Evolutionary conservation across 2,888 invertebrate species (phyloP), one percentile per base, ranked within the genome.

Genomic region (Lordiphosa fenestrarum): DNA sequence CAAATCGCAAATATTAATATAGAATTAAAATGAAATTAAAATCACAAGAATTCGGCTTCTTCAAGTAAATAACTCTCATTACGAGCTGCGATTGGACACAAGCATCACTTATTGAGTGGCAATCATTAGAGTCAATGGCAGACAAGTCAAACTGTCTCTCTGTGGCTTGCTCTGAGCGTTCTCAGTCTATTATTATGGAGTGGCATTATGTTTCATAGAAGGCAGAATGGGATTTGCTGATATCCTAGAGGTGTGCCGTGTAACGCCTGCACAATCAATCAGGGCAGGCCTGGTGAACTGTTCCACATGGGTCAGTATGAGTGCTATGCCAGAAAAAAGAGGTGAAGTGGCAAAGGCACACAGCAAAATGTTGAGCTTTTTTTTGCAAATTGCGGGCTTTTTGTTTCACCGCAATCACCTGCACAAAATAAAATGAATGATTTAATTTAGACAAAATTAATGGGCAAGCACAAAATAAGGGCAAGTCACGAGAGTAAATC

Each of bases 341-440:
- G 63, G 63, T 63, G 59, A 66, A 58, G 50, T 50, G 63, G 49
- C 53, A 46, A 49, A 40, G 38, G 60, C 46, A 6, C 6, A 39
- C n/a, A 39, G 42, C 54, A 35, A 60, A 66, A 55, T 62, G 69
- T 71, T 66, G 69, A 63, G 46, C 35, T 6, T 44, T 82, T 78
- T 74, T 76, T 71, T 73, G 65, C 46, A 55, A 39, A 21, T 53
- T 25, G 42, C 60, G 37, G 44, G 21, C 35, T 42, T 61, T 21
- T 30, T 30, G 30, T n/a, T n/a, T n/a, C n/a, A n/a, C n/a, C n/a
- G n/a, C n/a, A n/a, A n/a, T n/a, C n/a, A n/a, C n/a, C n/a, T n/a
- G n/a, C n/a, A n/a, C n/a, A n/a, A n/a, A n/a, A n/a, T 58, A 60
- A 67, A 69, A 80, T 76, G 76, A 73, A 76, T 83, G 69, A 80